Evolutionary conservation across 2,888 invertebrate species (phyloP), one percentile per base, ranked within the genome.

Genomic region (Apamea crenata): DNA sequence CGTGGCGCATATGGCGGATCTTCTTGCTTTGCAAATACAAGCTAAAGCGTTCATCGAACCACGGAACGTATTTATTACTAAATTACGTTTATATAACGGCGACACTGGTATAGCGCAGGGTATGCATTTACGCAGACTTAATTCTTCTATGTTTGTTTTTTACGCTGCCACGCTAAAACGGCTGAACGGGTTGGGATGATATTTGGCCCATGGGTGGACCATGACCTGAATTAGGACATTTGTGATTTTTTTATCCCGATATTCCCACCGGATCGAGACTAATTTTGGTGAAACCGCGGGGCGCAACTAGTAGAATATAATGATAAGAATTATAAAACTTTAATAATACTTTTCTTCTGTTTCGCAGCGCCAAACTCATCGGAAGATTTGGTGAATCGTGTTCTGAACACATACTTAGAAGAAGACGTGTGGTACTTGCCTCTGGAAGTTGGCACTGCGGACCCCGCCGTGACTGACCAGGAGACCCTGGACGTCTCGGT

Each of bases 361-460:
- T 63, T 89, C 88, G 0, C 89, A 96, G 96, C 93, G 0, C 91
- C 93, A 0, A 89, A 93, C 4, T 90, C 94, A 0, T 87, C 94
- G 0, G 83, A 89, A 1, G 89, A 89, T 16, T 82, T 96, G 2
- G 91, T 94, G 8, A 89, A 89, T 36, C 95, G 96, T 0, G 87
- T 96, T 10, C 88, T 97, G 5, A 89, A 90, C 82, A 92, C 94
- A 6, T 98, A 97, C 91, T 92, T 97, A 36, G 97, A 97, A 65
- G 95, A 95, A 59, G 95, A 95, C 59, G 90, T 96, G 84, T 97
- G 97, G 97, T 95, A 97, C 86, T 82, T 96, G 21, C 97, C 97
- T 1, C 88, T 97, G 1, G 94, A 95, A 50, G 93, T 96, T 66
- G 87, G 88, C n/a, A 67, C 69, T 1, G 77, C 72, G 0, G 96